Conservation (phyloP, 2,113 vertebrate species). For the Myocastor coypus region DNA sequence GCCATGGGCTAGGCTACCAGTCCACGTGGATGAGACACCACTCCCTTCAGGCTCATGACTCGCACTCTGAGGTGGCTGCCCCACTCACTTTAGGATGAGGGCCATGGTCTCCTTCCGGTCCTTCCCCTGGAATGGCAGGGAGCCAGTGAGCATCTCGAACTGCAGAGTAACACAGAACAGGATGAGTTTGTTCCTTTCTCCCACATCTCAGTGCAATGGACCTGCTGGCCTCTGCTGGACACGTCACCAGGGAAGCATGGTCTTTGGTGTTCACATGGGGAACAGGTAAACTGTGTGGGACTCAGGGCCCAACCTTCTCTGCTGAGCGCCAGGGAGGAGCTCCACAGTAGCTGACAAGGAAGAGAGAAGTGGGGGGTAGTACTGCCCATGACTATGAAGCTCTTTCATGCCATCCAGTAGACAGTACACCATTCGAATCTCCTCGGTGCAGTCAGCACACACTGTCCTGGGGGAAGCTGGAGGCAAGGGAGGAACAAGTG, state of each 20-base stretch:
- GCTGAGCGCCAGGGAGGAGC: fast-evolving
- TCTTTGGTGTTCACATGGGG: not conserved
- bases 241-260: not conserved
- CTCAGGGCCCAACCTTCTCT: not conserved
- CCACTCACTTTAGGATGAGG: slow-evolving; percentile 97
- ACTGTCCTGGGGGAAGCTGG: not conserved
- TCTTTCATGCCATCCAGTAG: not conserved
- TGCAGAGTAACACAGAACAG: slow-evolving; percentile 80
- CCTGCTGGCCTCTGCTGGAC: not conserved
- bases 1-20: too few relatives aligned
- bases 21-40: not conserved
- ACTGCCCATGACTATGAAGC: not conserved
- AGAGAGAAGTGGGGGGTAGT: too few relatives aligned
- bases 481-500: fast-evolving
- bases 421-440: fast-evolving
- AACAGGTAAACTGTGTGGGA: fast-evolving
- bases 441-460: not conserved
- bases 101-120: slow-evolving; percentile 99
- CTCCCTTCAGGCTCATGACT: fast-evolving
- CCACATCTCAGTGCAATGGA: fast-evolving
- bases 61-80: fast-evolving
- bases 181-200: not conserved
- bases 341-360: not conserved
- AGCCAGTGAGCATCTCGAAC: slow-evolving; percentile 99
- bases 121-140: slow-evolving; percentile 98